Evolutionary conservation across 2,888 invertebrate species (phyloP).

Genomic region (Hydrotaea diabolus): DNA sequence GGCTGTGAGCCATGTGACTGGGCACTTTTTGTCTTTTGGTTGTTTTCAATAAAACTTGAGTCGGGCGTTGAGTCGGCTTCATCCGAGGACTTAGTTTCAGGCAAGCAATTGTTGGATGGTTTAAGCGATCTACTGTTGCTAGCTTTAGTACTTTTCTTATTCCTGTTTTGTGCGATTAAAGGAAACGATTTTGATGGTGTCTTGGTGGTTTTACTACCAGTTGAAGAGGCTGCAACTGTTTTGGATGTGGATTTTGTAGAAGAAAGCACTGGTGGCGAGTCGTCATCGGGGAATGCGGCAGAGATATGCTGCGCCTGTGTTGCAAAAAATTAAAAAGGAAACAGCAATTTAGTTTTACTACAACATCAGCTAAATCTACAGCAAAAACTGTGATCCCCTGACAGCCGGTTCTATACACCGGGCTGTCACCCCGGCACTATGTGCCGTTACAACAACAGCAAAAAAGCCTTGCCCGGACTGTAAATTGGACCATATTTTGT

Average conservation of each 20-base stretch:
- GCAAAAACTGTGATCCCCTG: too few relatives aligned
- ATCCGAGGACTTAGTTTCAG: background rate
- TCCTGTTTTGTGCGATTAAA: constrained; percentile 63
- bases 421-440: too few relatives aligned
- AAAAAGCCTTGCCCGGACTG: too few relatives aligned
- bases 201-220: constrained; percentile 49
- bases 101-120: background rate
- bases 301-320: constrained; percentile 48
- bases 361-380: background rate
- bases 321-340: background rate
- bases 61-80: background rate
- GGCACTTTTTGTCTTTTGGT: background rate
- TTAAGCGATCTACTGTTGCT: background rate
- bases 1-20: background rate
- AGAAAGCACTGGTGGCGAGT: constrained; percentile 25
- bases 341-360: too few relatives aligned
- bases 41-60: constrained; percentile 4
- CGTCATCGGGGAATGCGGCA: constrained; percentile 61
- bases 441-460: too few relatives aligned
- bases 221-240: constrained; percentile 37
- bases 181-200: background rate
- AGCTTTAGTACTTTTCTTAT: background rate
- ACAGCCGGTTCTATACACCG: too few relatives aligned
- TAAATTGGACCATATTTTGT: too few relatives aligned
- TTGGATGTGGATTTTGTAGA: constrained; percentile 33